Evolutionary conservation across 2,797 vertebrate species (phyloP).

Genomic region (Eospalax fontanierii): DNA sequence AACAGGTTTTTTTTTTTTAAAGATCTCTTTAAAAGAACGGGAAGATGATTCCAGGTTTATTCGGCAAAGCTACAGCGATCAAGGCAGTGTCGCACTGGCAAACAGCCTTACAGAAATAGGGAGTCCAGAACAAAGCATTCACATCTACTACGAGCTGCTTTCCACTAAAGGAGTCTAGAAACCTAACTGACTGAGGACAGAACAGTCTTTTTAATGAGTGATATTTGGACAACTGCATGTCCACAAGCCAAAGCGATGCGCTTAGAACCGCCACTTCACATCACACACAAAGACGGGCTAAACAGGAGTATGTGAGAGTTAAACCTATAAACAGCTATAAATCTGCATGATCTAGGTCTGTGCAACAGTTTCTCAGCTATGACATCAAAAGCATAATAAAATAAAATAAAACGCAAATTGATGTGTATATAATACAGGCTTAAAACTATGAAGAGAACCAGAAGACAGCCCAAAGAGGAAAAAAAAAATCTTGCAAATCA

Average conservation of each 20-base stretch:
- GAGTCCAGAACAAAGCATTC: background rate
- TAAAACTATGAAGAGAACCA: slow-evolving; percentile 13
- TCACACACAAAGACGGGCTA: slow-evolving; percentile 27
- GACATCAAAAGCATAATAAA: background rate
- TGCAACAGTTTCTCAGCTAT: background rate
- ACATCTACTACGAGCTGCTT: background rate
- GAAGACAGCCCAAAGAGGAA: background rate
- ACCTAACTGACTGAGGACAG: slow-evolving; percentile 1
- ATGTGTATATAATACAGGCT: background rate
- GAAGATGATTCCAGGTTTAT: slow-evolving; percentile 32
- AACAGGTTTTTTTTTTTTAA: no score
- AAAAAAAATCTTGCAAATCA: slow-evolving; percentile 12
- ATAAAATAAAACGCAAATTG: background rate
- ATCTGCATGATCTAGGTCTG: background rate
- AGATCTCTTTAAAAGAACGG: slow-evolving; percentile 11
- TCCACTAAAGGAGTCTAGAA: background rate
- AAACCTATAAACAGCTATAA: background rate
- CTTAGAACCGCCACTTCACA: background rate
- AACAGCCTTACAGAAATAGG: slow-evolving; percentile 1
- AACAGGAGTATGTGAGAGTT: slow-evolving; percentile 19
- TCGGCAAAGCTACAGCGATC: background rate
- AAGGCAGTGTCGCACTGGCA: background rate
- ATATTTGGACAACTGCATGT: background rate
- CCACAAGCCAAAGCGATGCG: slow-evolving; percentile 18
- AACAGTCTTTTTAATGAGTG: background rate